Percentiles rank a stretch among this genome's conserved stretches.
Conservation (phyloP, 2,888 invertebrate genomes). For the Pammene aurita region DNA sequence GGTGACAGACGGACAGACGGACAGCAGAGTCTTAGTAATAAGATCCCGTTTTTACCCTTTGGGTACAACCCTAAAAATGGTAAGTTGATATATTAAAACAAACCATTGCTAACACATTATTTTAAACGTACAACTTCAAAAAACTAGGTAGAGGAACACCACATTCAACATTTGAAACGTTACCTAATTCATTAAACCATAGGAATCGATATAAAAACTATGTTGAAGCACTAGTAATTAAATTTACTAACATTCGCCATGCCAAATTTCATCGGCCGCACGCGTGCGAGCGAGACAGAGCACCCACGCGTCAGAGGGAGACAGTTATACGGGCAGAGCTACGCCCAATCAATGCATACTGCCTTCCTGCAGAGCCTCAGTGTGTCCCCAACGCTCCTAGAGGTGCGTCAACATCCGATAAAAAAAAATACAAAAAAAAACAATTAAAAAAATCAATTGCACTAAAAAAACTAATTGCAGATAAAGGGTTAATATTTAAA, state of each 20-base stretch:
- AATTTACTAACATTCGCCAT: conserved; percentile 60
- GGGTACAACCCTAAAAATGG: too few relatives aligned
- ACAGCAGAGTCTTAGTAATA: too few relatives aligned
- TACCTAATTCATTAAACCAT: conserved; percentile 8
- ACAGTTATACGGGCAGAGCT: conserved; percentile 61
- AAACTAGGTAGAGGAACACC: background rate
- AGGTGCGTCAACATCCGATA: conserved; percentile 54
- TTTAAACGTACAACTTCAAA: background rate
- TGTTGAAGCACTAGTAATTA: conserved; percentile 51
- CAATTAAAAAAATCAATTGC: conserved; percentile 30
- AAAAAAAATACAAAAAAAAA: conserved; percentile 46
- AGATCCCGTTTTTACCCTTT: too few relatives aligned
- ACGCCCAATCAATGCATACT: conserved; percentile 81
- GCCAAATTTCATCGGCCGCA: conserved; percentile 76
- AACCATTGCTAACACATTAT: too few relatives aligned
- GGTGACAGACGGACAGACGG: too few relatives aligned
- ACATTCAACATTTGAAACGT: conserved; percentile 3
- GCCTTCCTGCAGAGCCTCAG: conserved; percentile 72
- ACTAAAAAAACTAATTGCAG: background rate
- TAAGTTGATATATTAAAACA: too few relatives aligned
- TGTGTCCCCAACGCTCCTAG: conserved; percentile 61
- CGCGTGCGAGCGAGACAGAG: conserved; percentile 57
- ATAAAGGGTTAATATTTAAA: background rate
- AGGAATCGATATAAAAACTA: conserved; percentile 48
- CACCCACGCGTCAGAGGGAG: conserved; percentile 54